phyloP scores from a whole-genome alignment of 2,797 vertebrate genomes.

The Hypotaenidia philippensis region DNA sequence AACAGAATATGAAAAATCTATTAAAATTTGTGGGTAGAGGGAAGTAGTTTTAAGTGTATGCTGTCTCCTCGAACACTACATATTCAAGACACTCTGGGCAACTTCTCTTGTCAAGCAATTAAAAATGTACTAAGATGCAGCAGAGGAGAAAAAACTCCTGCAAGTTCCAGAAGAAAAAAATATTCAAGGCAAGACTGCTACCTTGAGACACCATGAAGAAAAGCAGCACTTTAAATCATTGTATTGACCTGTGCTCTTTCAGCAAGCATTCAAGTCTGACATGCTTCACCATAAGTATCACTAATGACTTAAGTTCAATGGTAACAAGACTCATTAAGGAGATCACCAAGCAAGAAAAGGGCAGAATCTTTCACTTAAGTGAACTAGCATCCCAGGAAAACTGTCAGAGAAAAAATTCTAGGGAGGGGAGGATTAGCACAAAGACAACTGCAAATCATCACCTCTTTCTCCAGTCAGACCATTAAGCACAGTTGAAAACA shows the following conservation, averaged over 20 bases:
- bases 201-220: neutral
- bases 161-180: neutral
- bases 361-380: neutral
- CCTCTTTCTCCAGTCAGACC: neutral
- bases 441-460: neutral
- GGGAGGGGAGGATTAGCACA: neutral
- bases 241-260: neutral
- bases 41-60: neutral
- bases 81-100: neutral
- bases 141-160: neutral
- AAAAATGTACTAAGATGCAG: neutral
- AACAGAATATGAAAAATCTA: neutral
- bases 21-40: neutral
- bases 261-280: neutral
- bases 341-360: neutral
- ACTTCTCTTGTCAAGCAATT: neutral
- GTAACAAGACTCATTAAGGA: neutral
- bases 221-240: neutral
- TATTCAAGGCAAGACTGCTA: neutral
- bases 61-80: neutral
- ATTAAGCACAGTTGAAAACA: neutral
- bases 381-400: neutral
- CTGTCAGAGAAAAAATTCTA: neutral
- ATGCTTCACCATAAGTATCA: neutral
- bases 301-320: neutral